Evolutionary conservation across 2,888 invertebrate species (phyloP), one percentile per base, ranked within the genome.

Genomic region (Glyphotaelius pellucidus): DNA sequence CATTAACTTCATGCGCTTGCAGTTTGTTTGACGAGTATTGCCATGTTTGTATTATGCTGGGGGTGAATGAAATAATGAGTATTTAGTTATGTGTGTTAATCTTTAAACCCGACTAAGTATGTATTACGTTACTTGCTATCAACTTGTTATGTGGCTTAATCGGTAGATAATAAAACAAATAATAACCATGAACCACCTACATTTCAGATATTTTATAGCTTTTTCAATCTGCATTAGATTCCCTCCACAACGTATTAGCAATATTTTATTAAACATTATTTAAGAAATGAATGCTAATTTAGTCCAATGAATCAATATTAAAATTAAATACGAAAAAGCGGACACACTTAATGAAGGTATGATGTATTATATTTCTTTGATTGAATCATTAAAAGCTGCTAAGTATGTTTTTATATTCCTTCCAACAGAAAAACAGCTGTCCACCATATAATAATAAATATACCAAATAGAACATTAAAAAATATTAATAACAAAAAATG

Each of bases 131-230:
- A 67, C 67, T n/a, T n/a, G 67, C 9, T 67, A n/a, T 67, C 67
- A n/a, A 67, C 5, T 25, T 67, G 67, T 67, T 67, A 67, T 67
- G 67, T 9, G 25, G 67, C 67, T 67, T 25, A 67, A 67, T 67
- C 67, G 25, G n/a, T 25, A 67, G n/a, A n/a, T 67, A 67, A 67
- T 67, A 67, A 7, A 25, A 67, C 25, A 67, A 67, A 67, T 67
- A 32, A 83, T 11, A 83, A 83, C 83, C 83, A n/a, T 83, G 25
- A 31, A 83, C 83, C 83, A 32, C 35, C 32, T 83, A 32, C 83
- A 83, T 83, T 83, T 35, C 25, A 35, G 83, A 19, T 19, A 83
- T 83, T 32, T 35, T 83, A 83, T 38, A 35, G 25, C 32, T 83
- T 32, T 83, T 32, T 35, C 19, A 25, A 83, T 67, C 35, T 35